Conservation (phyloP, 2,888 invertebrate species). For the Allophyes oxyacanthae region DNA sequence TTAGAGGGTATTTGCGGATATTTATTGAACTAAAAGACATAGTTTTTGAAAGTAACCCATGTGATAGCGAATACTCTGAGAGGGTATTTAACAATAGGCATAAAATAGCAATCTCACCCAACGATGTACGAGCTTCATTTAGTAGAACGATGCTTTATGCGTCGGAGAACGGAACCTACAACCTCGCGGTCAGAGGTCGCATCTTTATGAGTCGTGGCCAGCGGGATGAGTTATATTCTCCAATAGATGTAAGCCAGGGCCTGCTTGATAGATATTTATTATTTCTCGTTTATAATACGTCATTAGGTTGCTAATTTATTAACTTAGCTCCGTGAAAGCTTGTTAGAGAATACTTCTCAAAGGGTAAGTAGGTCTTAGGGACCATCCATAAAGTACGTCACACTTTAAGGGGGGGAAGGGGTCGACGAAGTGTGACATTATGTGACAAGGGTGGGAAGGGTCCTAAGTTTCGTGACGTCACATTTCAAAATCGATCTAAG, state of each 20-base stretch:
- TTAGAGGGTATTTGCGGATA: no score
- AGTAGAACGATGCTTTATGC: slow-evolving; percentile 57
- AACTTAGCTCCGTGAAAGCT: slow-evolving; percentile 27
- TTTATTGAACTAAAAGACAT: no score
- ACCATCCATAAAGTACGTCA: no score
- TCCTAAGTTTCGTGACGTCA: no score
- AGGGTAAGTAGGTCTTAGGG: slow-evolving; percentile 5
- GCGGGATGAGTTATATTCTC: slow-evolving; percentile 53
- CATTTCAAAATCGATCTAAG: no score
- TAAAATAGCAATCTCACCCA: slow-evolving; percentile 14
- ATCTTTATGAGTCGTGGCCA: slow-evolving; percentile 65
- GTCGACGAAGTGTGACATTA: no score
- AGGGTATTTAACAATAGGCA: slow-evolving; percentile 27
- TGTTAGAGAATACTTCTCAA: slow-evolving; percentile 8
- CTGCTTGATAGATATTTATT: slow-evolving; percentile 46
- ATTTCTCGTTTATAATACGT: slow-evolving; percentile 40
- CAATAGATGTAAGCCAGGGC: slow-evolving; percentile 30
- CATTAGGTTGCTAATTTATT: slow-evolving; percentile 41
- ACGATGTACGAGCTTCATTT: slow-evolving; percentile 42
- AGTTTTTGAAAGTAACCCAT: no score
- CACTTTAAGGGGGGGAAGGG: no score
- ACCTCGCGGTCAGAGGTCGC: slow-evolving; percentile 65
- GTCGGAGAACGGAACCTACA: slow-evolving; percentile 54
- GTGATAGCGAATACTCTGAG: slow-evolving; percentile 6
- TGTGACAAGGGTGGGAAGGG: no score